Percentiles rank a stretch among this genome's conserved stretches.
phyloP scores from a whole-genome alignment of 1,140 invertebrate species.

The Onthophagus taurus region DNA sequence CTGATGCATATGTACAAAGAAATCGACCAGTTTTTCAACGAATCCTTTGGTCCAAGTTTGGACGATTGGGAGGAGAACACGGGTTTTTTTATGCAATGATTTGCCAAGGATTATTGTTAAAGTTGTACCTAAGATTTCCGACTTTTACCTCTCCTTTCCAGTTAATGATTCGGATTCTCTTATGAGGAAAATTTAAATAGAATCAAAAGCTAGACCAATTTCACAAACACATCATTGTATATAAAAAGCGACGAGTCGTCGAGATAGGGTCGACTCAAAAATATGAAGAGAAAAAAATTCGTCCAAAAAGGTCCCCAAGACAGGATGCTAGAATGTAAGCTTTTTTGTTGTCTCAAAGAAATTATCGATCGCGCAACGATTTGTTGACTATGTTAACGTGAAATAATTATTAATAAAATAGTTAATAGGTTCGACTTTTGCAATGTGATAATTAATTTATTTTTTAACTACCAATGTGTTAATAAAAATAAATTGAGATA shows the following conservation, averaged over 20 bases:
- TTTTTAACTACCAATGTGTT: no score
- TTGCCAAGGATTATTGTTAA: constrained; percentile 3
- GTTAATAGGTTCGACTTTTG: no score
- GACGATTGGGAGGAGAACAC: constrained; percentile 54
- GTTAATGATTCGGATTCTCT: background rate
- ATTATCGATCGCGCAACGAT: no score
- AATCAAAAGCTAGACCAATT: no score
- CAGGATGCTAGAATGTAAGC: constrained; percentile 7
- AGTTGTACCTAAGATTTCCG: background rate
- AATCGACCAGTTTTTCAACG: constrained; percentile 77
- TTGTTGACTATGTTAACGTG: no score
- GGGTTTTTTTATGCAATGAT: constrained; percentile 34
- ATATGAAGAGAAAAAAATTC: constrained; percentile 1
- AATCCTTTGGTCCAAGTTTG: constrained; percentile 64
- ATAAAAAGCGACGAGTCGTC: background rate
- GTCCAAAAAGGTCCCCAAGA: constrained; percentile 6
- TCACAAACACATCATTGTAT: background rate
- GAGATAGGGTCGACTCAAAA: background rate
- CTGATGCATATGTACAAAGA: constrained; percentile 66
- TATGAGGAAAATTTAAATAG: background rate
- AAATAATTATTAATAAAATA: no score
- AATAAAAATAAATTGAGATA: no score
- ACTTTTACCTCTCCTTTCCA: background rate
- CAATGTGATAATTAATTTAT: no score
- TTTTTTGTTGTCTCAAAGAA: no score